Evolutionary conservation across 2,113 vertebrate genomes (phyloP), one percentile per base, ranked within the genome.

Genomic region (Recurvirostra avosetta): DNA sequence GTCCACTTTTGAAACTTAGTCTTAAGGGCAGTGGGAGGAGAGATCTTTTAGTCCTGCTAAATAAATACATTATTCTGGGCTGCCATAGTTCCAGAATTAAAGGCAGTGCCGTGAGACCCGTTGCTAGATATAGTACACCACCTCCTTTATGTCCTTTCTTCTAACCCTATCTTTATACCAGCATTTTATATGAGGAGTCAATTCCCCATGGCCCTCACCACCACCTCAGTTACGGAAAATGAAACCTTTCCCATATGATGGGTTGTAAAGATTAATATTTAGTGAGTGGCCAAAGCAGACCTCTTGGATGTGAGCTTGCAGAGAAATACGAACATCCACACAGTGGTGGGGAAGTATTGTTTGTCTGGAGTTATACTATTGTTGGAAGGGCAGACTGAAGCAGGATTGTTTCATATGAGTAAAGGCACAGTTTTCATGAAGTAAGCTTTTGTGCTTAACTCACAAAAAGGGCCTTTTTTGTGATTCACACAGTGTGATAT

Each of bases 381-480:
- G 84, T 92, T 93, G 66, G 86, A 85, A 85, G 62, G 52, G 74
- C 74, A 75, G 34, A 93, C 94, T 90, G 78, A 93, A 85, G 71
- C 34, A 47, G 66, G 43, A 96, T 96, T 97, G 90, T 97, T 92
- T 93, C 3, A 3, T 72, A 15, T 61, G 36, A 90, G 78, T 32
- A 91, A 74, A 81, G 70, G 56, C 85, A 88, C 49, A 68, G 63
- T 88, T 90, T 78, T 72, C 53, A 72, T 92, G 79, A 96, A 95
- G 53, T 62, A 47, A 88, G 40, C 94, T 96, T 97, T 97, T 97
- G 92, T 97, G 63, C 81, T 90, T 56, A 41, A 62, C 47, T 45
- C 59, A 93, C 43, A 95, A 77, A 88, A 94, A 61, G 15, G 36
- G 43, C 43, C 23, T 56, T 72, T 92, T 71, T 34, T 50, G 53